These are phyloP conservation scores for Hermetia illucens DNA, from an alignment of 1,140 invertebrate genomes.

Conservation along the genomic window DNA sequence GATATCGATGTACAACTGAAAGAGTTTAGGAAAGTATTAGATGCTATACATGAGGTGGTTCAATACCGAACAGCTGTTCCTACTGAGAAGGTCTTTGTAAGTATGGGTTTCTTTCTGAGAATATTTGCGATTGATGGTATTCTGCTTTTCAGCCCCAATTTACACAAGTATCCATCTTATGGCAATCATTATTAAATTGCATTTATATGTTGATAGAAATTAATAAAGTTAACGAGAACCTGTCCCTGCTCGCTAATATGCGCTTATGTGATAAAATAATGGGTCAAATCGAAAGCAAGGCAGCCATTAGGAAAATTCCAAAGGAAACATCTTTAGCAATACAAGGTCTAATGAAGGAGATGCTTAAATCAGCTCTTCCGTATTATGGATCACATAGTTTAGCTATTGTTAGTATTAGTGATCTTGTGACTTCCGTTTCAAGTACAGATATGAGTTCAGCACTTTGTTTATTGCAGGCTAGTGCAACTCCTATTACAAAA, in stretches of 20 bases:
- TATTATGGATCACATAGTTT: not conserved
- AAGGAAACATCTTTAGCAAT: too few relatives aligned
- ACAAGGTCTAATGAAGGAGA: not conserved
- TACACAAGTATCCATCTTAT: constrained; percentile 1
- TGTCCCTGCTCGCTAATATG: not conserved
- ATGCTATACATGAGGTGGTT: constrained; percentile 2
- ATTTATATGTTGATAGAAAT: constrained; percentile 2
- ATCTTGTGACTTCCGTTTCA: not conserved
- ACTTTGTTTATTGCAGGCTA: not conserved
- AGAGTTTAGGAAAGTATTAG: not conserved
- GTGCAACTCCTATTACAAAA: not conserved
- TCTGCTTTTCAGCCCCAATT: constrained; percentile 3
- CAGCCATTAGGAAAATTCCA: not conserved
- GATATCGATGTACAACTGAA: constrained; percentile 1
- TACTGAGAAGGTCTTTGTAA: constrained; percentile 5
- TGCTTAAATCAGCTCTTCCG: not conserved
- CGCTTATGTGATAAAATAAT: not conserved
- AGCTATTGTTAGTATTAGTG: not conserved
- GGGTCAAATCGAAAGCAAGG: not conserved
- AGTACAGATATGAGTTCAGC: not conserved
- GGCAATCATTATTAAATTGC: constrained; percentile 1
- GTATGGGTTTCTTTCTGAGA: not conserved
- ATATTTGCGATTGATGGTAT: not conserved
- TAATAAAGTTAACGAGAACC: constrained; percentile 1
- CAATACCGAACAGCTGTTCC: constrained; percentile 6